phyloP scores from a whole-genome alignment of 2,113 vertebrate genomes.

The Nanorana parkeri region DNA sequence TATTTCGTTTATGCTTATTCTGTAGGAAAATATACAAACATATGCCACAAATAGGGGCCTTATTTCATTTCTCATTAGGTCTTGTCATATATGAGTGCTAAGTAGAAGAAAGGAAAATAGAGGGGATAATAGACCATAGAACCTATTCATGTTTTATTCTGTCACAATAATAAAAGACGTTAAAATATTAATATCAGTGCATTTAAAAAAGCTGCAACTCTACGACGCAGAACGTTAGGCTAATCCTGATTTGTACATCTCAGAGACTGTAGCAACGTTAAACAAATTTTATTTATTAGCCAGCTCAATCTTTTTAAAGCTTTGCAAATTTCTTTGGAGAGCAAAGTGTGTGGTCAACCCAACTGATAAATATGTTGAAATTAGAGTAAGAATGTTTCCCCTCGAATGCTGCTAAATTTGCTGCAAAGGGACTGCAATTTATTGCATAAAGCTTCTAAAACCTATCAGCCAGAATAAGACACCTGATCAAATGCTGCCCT shows the following conservation, averaged over 20 bases:
- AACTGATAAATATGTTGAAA: constrained; percentile 65
- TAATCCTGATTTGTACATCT: constrained; percentile 60
- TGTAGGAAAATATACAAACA: constrained; percentile 40
- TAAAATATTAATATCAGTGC: constrained; percentile 66
- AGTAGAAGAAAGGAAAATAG: constrained; percentile 43
- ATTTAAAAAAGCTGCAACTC: constrained; percentile 64
- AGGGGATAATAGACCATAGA: constrained; percentile 53
- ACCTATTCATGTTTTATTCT: constrained; percentile 61
- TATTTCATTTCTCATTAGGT: constrained; percentile 56
- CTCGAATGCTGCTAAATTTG: constrained; percentile 55
- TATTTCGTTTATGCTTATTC: constrained; percentile 43
- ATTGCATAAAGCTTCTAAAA: constrained; percentile 40
- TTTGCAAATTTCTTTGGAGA: constrained; percentile 65
- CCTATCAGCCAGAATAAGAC: constrained; percentile 58
- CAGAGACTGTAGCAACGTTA: constrained; percentile 61
- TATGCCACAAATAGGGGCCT: constrained; percentile 38
- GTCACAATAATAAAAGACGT: constrained; percentile 64
- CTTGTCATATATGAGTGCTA: constrained; percentile 48
- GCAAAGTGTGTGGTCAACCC: constrained; percentile 64
- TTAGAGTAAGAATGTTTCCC: constrained; percentile 44
- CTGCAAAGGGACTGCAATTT: constrained; percentile 58
- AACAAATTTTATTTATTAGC: constrained; percentile 67
- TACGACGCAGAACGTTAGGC: constrained; percentile 56
- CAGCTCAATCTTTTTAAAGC: constrained; percentile 64
- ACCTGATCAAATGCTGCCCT: constrained; percentile 82